Percentiles rank a stretch among this genome's conserved stretches.
phyloP scores from a whole-genome alignment of 2,113 vertebrate genomes.

The Chionis minor region DNA sequence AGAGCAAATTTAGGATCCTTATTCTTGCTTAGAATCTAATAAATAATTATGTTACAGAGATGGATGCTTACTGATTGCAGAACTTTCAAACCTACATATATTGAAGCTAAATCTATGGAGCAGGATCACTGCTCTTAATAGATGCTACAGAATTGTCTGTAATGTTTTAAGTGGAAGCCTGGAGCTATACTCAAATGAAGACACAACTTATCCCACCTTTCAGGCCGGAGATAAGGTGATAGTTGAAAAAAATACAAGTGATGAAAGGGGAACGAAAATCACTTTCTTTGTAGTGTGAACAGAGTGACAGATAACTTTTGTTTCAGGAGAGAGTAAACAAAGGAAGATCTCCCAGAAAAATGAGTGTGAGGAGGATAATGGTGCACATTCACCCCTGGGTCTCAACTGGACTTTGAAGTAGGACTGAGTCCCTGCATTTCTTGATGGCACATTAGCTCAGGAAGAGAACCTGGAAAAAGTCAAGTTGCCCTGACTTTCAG shows the following conservation, averaged over 20 bases:
- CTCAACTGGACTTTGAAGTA: neutral
- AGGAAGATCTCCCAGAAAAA: neutral
- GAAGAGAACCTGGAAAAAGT: neutral
- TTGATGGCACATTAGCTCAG: neutral
- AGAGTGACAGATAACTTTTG: neutral
- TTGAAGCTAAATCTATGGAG: neutral
- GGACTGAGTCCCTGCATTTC: neutral
- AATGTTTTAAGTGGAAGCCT: neutral
- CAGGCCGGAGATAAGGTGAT: constrained; percentile 10
- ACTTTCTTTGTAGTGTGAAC: constrained; percentile 24
- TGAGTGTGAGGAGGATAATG: neutral
- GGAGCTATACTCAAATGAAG: neutral
- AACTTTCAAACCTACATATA: neutral
- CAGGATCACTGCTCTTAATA: neutral
- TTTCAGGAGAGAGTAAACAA: constrained; percentile 4
- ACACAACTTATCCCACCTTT: neutral
- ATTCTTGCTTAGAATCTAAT: neutral
- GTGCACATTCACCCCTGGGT: neutral
- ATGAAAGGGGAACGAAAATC: constrained; percentile 25
- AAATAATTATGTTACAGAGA: neutral
- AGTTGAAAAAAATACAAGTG: constrained; percentile 4
- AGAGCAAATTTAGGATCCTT: neutral
- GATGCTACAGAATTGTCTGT: neutral
- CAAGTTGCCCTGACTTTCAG: neutral
- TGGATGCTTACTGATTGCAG: neutral